Conservation (phyloP, 2,113 vertebrate species). For the Cheilinus undulatus region DNA sequence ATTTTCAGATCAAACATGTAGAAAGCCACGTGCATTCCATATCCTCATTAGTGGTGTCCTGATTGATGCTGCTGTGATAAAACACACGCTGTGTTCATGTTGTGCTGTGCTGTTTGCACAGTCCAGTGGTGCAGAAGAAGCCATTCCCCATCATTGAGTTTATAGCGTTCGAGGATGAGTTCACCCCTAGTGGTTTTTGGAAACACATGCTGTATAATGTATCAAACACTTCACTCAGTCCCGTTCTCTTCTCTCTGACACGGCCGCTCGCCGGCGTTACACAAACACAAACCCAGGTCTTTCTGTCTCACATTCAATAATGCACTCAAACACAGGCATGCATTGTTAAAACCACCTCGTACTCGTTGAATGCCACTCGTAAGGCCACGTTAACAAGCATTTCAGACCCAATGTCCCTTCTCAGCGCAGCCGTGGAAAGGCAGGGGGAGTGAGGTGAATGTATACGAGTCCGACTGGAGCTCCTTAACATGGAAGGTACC, state of each 20-base stretch:
- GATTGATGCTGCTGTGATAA: slow-evolving; percentile 21
- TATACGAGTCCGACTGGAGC: slow-evolving; percentile 44
- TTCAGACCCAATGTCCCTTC: slow-evolving; percentile 55
- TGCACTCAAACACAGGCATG: slow-evolving; percentile 46
- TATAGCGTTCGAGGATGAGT: slow-evolving; percentile 49
- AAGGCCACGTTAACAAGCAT: slow-evolving; percentile 67
- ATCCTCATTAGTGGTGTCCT: slow-evolving; percentile 32
- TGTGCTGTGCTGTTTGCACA: slow-evolving; percentile 45
- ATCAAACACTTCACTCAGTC: slow-evolving; percentile 54
- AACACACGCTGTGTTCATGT: slow-evolving; percentile 21
- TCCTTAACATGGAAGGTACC: slow-evolving; percentile 55
- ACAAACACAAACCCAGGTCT: not conserved
- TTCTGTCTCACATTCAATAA: slow-evolving; percentile 45
- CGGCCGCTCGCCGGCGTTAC: not conserved
- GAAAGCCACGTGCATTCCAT: slow-evolving; percentile 13
- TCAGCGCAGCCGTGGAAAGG: slow-evolving; percentile 28
- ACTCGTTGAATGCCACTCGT: slow-evolving; percentile 59
- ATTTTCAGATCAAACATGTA: slow-evolving; percentile 68
- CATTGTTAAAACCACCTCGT: slow-evolving; percentile 60
- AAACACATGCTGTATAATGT: slow-evolving; percentile 60
- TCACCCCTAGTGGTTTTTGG: slow-evolving; percentile 45
- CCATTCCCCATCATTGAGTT: slow-evolving; percentile 62
- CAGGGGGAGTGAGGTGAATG: slow-evolving; percentile 65
- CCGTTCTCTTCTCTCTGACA: slow-evolving; percentile 14
- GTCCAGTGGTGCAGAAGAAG: slow-evolving; percentile 58